Evolutionary conservation across 2,113 vertebrate species (phyloP).

Genomic region (Psittacula cyanocephala): DNA sequence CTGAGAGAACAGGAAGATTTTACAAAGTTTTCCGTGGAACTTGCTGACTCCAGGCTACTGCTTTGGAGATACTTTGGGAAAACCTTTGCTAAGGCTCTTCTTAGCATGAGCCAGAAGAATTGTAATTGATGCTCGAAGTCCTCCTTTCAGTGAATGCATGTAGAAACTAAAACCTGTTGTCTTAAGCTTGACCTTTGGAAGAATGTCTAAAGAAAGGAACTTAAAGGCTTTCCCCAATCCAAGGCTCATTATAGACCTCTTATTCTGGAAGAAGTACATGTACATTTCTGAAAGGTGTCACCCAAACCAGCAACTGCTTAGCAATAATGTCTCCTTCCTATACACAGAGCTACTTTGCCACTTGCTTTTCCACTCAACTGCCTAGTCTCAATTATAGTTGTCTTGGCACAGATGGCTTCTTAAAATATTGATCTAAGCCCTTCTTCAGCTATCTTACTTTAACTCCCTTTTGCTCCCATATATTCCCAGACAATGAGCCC

Average conservation of each 20-base stretch:
- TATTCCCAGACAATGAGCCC: background rate
- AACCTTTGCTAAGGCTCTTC: background rate
- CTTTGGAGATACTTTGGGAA: background rate
- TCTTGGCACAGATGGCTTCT: background rate
- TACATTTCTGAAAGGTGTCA: background rate
- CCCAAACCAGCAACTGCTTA: background rate
- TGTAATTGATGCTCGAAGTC: background rate
- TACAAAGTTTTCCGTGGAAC: background rate
- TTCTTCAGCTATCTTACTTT: background rate
- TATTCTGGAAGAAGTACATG: background rate
- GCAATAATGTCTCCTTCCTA: background rate
- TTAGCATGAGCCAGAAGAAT: background rate
- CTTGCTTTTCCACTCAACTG: accelerated
- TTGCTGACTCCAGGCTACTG: background rate
- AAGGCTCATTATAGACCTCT: accelerated
- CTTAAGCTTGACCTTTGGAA: background rate
- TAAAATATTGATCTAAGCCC: background rate
- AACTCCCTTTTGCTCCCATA: background rate
- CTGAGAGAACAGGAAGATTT: background rate
- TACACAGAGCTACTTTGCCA: background rate
- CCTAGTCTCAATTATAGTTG: background rate
- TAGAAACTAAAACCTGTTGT: background rate
- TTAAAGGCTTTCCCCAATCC: background rate
- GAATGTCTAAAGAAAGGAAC: background rate
- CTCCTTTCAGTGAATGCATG: background rate